Evolutionary conservation across 2,113 vertebrate species (phyloP).

Genomic region (Alligator mississippiensis): DNA sequence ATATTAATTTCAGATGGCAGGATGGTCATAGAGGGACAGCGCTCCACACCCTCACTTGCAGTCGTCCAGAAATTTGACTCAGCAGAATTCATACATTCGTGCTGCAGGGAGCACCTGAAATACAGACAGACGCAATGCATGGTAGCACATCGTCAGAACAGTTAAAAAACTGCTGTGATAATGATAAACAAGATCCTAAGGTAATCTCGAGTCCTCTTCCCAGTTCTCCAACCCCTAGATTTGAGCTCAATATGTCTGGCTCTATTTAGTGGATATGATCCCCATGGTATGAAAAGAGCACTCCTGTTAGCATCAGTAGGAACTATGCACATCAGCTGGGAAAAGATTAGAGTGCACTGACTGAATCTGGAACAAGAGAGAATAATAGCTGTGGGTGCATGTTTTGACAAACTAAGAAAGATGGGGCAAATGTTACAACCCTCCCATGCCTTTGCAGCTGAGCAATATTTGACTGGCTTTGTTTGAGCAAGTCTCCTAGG

Average conservation of each 20-base stretch:
- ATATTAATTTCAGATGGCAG: constrained; percentile 89
- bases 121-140: not conserved
- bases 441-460: not conserved
- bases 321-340: not conserved
- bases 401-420: not conserved
- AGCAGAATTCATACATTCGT: constrained; percentile 83
- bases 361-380: not conserved
- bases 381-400: not conserved
- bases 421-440: not conserved
- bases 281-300: not conserved
- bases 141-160: not conserved
- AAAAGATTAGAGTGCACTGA: not conserved
- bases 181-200: not conserved
- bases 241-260: not conserved
- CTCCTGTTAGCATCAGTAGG: not conserved
- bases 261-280: not conserved
- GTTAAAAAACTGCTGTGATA: not conserved
- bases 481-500: not conserved
- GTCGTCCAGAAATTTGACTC: constrained; percentile 88
- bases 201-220: not conserved
- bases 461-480: not conserved
- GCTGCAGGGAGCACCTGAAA: constrained; percentile 89
- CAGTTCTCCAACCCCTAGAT: not conserved
- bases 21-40: constrained; percentile 92
- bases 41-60: constrained; percentile 81